These are phyloP conservation scores for Caenorhabditis remanei DNA, from an alignment of 1,140 invertebrate species.

Conservation along the genomic window DNA sequence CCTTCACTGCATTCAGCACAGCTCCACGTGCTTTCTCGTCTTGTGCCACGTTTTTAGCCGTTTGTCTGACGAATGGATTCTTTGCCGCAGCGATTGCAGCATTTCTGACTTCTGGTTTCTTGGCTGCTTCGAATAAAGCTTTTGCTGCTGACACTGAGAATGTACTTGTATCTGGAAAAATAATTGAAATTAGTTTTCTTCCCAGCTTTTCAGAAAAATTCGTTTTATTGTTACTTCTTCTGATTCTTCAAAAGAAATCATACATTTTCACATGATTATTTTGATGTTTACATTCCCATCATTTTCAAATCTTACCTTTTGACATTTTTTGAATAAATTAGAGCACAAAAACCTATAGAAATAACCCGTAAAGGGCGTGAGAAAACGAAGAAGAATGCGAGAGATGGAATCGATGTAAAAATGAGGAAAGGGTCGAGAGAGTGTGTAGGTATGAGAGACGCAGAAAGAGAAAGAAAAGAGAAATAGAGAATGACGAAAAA, in stretches of 20 bases:
- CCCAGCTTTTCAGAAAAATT: not conserved
- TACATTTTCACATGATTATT: not conserved
- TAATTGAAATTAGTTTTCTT: not conserved
- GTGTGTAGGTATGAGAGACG: not conserved
- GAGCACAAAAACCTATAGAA: not conserved
- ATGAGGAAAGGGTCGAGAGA: not conserved
- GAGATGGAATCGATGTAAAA: not conserved
- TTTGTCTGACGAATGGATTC: constrained; percentile 53
- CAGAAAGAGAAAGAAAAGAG: not conserved
- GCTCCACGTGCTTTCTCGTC: constrained; percentile 29
- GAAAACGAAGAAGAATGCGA: not conserved
- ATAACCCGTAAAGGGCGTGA: not conserved
- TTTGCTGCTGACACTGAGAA: constrained; percentile 55
- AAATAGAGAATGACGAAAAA: constrained; percentile 20
- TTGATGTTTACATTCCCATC: not conserved
- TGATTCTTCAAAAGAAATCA: no score
- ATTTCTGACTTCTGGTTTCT: constrained; percentile 52
- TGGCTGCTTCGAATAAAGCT: constrained; percentile 59
- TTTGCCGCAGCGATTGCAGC: constrained; percentile 49
- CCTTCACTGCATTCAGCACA: constrained; percentile 50
- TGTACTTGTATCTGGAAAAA: constrained; percentile 41
- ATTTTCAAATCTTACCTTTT: constrained; percentile 21
- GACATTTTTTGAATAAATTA: not conserved
- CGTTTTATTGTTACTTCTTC: no score
- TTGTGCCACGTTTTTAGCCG: constrained; percentile 44